Conservation (phyloP, 2,113 vertebrate species). For the Nyctibius bracteatus region DNA sequence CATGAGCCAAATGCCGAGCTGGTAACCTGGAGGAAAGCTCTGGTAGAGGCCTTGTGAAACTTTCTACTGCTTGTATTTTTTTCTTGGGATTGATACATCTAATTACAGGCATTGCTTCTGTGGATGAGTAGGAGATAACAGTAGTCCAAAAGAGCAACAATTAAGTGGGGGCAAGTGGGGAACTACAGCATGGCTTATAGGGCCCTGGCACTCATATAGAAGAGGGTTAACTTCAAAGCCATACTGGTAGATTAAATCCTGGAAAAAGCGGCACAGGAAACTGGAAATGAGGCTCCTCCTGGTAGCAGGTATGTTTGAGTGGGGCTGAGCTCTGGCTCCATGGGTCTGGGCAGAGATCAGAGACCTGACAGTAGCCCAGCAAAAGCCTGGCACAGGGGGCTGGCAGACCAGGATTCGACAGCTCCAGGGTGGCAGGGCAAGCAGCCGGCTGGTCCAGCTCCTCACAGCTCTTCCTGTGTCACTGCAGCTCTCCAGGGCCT, state of each 20-base stretch:
- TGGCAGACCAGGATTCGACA: too few species aligned
- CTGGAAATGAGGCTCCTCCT: background rate
- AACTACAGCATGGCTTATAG: background rate
- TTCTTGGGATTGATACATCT: background rate
- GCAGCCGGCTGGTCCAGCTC: too few species aligned
- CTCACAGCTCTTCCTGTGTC: background rate
- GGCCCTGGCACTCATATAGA: background rate
- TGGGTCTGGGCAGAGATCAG: too few species aligned
- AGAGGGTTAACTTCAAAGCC: background rate
- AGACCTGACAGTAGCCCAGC: background rate
- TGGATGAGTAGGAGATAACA: background rate
- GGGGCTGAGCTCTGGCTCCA: background rate
- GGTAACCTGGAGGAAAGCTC: background rate
- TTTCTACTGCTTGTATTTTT: background rate
- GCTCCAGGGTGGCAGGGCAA: accelerated
- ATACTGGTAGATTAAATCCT: background rate
- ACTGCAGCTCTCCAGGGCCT: too few species aligned
- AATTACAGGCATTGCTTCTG: background rate
- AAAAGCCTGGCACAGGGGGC: background rate
- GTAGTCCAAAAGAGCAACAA: background rate
- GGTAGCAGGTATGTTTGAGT: accelerated
- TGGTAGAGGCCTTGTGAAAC: background rate
- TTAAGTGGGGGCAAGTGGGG: background rate
- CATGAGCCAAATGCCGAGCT: background rate
- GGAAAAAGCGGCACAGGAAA: background rate